phyloP scores from a whole-genome alignment of 1,140 invertebrate genomes.

The Oryzaephilus surinamensis region DNA sequence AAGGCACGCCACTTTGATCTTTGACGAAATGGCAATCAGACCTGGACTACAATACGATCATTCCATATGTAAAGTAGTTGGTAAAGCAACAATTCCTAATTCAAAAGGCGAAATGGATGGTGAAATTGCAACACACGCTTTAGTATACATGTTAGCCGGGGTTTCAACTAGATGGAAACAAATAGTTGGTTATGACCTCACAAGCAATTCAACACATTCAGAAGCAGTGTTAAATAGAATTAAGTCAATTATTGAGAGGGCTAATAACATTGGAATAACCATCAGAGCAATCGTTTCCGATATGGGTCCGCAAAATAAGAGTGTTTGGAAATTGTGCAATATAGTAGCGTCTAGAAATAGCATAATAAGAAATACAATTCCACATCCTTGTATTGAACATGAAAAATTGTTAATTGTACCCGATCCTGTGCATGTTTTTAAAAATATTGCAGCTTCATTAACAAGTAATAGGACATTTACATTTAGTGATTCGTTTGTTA shows the following conservation, averaged over 20 bases:
- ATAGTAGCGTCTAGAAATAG: background rate
- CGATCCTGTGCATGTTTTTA: conserved; percentile 11
- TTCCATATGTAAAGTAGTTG: conserved; percentile 2
- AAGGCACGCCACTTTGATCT: conserved; percentile 5
- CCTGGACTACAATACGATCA: conserved; percentile 6
- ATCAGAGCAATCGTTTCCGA: background rate
- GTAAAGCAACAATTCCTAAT: conserved; percentile 2
- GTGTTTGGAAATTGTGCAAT: background rate
- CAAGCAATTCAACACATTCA: background rate
- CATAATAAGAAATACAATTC: conserved; percentile 1
- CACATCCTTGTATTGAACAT: background rate
- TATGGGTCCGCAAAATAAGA: conserved; percentile 1
- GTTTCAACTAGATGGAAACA: conserved; percentile 2
- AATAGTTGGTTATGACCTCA: conserved; percentile 1
- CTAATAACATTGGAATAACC: background rate
- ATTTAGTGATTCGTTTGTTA: conserved; percentile 2
- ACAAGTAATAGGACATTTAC: conserved; percentile 2
- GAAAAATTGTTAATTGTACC: conserved; percentile 6
- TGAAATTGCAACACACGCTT: conserved; percentile 1
- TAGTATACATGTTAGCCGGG: conserved; percentile 2
- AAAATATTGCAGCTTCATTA: conserved; percentile 6
- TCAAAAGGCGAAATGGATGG: background rate
- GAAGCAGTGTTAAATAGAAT: background rate
- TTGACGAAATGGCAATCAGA: conserved; percentile 12
- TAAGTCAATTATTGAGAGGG: background rate